Evolutionary conservation across 2,888 invertebrate species (phyloP).

Genomic region (Proisotoma minuta): DNA sequence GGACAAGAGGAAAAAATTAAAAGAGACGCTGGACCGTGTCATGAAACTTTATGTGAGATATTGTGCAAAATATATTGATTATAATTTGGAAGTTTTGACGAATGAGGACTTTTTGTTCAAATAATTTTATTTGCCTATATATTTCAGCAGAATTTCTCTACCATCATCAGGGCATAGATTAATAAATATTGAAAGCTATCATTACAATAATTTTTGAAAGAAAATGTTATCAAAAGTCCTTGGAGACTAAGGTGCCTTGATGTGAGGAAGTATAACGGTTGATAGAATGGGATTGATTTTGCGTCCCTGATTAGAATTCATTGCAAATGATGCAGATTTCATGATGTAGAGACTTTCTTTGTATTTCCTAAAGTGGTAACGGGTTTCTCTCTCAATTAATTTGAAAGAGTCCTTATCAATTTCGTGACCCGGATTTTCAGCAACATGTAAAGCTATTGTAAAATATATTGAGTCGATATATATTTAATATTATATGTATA

Average conservation of each 20-base stretch:
- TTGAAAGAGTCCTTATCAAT: neutral
- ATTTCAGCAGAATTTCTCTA: too few relatives aligned
- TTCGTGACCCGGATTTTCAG: neutral
- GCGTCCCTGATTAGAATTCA: neutral
- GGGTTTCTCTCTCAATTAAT: neutral
- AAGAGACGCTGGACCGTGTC: conserved; percentile 90
- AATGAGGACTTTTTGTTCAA: too few relatives aligned
- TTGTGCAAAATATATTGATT: too few relatives aligned
- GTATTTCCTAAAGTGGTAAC: neutral
- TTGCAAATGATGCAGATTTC: neutral
- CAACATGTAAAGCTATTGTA: neutral
- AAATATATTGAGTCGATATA: conserved; percentile 21
- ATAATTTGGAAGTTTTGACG: too few relatives aligned
- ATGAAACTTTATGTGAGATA: conserved; percentile 90
- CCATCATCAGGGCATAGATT: too few relatives aligned
- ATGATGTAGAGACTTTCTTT: neutral
- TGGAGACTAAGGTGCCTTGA: neutral
- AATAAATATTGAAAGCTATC: too few relatives aligned
- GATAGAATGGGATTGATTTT: neutral
- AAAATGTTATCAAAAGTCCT: too few relatives aligned
- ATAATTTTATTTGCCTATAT: too few relatives aligned
- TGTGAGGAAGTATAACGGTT: neutral
- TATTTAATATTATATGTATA: too few relatives aligned
- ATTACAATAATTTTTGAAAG: too few relatives aligned
- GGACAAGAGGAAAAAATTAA: conserved; percentile 90